Conservation (phyloP, 2,113 vertebrate genomes). For the Procavia capensis region DNA sequence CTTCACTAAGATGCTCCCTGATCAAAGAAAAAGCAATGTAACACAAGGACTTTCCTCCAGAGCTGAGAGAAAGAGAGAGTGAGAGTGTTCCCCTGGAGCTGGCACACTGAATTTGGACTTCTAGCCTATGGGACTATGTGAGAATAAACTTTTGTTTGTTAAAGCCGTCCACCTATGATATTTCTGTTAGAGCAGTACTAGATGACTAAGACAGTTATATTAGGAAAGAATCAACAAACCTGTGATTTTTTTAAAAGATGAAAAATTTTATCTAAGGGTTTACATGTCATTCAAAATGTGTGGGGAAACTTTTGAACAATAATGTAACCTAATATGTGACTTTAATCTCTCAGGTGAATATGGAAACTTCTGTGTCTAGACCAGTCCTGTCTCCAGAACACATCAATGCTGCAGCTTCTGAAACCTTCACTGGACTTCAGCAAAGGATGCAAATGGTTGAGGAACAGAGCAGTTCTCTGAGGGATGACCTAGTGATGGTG, state of each 20-base stretch:
- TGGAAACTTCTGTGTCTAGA: slow-evolving; percentile 69
- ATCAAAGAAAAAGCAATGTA: no score
- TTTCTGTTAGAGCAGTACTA: no score
- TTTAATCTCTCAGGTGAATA: slow-evolving; percentile 40
- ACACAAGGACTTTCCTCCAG: no score
- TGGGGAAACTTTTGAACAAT: not conserved
- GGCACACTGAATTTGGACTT: no score
- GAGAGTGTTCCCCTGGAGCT: no score
- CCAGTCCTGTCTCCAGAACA: slow-evolving; percentile 74
- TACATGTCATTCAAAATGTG: not conserved
- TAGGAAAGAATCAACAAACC: slow-evolving; percentile 3
- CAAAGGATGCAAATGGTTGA: slow-evolving; percentile 86
- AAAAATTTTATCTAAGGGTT: not conserved
- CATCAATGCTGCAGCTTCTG: slow-evolving; percentile 80
- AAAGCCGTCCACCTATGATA: no score
- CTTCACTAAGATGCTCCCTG: no score
- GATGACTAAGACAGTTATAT: no score
- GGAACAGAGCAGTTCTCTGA: slow-evolving; percentile 83
- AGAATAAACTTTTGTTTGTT: no score
- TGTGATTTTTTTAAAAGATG: not conserved
- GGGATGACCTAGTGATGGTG: slow-evolving; percentile 80
- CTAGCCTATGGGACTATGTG: no score
- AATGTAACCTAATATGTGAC: not conserved
- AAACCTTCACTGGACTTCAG: slow-evolving; percentile 82
- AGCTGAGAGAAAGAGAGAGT: no score